Conservation (phyloP, 2,797 vertebrate genomes). For the Luscinia megarhynchos region DNA sequence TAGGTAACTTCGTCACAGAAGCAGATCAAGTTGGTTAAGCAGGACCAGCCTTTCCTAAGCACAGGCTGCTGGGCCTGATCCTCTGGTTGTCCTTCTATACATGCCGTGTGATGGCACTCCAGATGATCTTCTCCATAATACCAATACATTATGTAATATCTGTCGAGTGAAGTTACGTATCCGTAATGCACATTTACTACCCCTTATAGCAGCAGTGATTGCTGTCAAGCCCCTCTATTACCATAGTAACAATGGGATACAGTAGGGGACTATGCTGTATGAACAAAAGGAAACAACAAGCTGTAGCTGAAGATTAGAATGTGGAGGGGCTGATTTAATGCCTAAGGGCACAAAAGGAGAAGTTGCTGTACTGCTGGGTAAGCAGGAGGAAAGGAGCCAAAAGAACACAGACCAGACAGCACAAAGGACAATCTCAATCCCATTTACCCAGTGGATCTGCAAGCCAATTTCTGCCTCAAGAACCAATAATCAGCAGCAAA, state of each 20-base stretch:
- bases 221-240: constrained; percentile 11
- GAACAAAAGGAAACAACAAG: constrained; percentile 39
- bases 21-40: not conserved
- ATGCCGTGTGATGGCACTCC: not conserved
- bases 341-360: constrained; percentile 18
- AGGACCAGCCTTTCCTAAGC: not conserved
- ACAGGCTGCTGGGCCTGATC: not conserved
- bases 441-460: not conserved
- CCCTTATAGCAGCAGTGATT: not conserved
- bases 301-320: constrained; percentile 24
- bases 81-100: no score
- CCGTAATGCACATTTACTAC: not conserved
- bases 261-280: not conserved
- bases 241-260: constrained; percentile 18
- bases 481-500: not conserved
- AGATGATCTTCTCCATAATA: not conserved
- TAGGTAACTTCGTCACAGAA: not conserved
- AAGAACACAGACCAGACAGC: not conserved
- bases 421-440: not conserved
- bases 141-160: not conserved
- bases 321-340: not conserved
- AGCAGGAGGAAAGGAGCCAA: not conserved
- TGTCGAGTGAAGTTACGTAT: not conserved
- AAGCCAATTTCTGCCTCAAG: not conserved
- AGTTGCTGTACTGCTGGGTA: not conserved